Base-by-base conservation (phyloP, 2,888 invertebrate genomes). In the Odontothrips loti region DNA sequence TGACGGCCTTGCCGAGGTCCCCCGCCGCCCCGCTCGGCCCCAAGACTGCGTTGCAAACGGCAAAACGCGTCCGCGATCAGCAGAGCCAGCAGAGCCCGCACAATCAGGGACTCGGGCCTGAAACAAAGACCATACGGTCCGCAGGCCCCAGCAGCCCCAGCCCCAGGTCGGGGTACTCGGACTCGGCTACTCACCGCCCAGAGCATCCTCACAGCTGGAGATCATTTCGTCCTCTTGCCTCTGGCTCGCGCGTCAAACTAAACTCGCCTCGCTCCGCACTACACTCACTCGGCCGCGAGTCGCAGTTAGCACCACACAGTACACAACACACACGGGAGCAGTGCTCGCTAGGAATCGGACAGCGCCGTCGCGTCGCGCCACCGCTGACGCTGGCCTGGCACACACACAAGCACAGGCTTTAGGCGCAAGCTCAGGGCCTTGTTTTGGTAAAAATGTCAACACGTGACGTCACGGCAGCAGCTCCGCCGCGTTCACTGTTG, bases 401-500 rank as follows among this genome's bases (percentile, higher is more conserved):
- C 20, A 68, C 48, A 51, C 51, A 51, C 51, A 58, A 17, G 51
- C 34, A 15, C 58, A 17, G 34, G 58, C 17, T 0, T 11, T 15
- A 4, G 58, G 6, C 51, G 51, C 10, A 20, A 0, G 58, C 6
- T 17, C 58, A 15, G 58, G 68, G 68, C 68, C 68, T 75, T 75
- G 68, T 75, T 75, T 75, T 75, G 68, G 68, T 75, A 75, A 75
- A 75, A 75, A 75, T 75, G 68, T 75, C 68, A 75, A 75, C 68
- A 75, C 27, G 68, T 75, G 68, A 75, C 68, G 68, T 75, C 68
- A 75, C 68, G 12, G 58, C 17, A 11, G 9, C 68, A 27, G 68
- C 27, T 27, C 9, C 68, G 12, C 23, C 23, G 23, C 1, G 68
- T 27, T 27, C 23, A 23, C 20, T n/a, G 11, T 23, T 20, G 8